Base-by-base conservation (phyloP, 2,113 vertebrate genomes). In the Solea solea region DNA sequence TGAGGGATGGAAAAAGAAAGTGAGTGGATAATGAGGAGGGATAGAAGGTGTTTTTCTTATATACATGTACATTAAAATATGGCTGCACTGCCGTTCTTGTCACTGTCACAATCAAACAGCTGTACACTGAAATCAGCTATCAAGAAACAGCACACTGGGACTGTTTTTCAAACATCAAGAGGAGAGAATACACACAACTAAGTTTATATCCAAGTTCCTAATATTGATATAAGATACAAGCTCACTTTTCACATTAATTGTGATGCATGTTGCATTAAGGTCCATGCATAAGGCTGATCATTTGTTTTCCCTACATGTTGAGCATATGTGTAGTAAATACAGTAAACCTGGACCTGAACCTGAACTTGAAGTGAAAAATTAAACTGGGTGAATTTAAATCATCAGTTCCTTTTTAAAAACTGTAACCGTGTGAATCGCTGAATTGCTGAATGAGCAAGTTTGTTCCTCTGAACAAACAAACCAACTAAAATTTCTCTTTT, bases 401-500 rank as follows among this genome's bases (percentile, higher is more conserved):
- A 52, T 51, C 41, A 56, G 12, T 42, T 13, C 28, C 7, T 42
- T 42, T 8, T 62, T 57, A 39, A 71, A 54, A 49, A 42, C 21
- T 34, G 28, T 40, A 39, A 49, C 11, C 44, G 5, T 54, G 40
- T n/a, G 11, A 57, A 63, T 4, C 25, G 8, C 21, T 16, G 59
- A 52, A 14, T 76, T 46, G 34, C 21, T 55, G 3, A 71, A 39
- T 21, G 1, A 1, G 45, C 8, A 54, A 49, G 14, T 67, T 6
- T 62, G 15, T 69, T 63, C 46, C 8, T 53, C 44, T 28, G 5
- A 57, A 14, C 11, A 52, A 69, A 52, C 6, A 10, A 60, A 15
- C 25, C 8, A 3, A 71, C 64, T 72, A 49, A n/a, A 21, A 49
- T 48, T 2, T 46, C 8, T 75, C 39, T 46, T 57, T 28, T 52